These are phyloP conservation scores for Linepithema humile DNA, from an alignment of 1,140 invertebrate genomes.

Conservation along the genomic window DNA sequence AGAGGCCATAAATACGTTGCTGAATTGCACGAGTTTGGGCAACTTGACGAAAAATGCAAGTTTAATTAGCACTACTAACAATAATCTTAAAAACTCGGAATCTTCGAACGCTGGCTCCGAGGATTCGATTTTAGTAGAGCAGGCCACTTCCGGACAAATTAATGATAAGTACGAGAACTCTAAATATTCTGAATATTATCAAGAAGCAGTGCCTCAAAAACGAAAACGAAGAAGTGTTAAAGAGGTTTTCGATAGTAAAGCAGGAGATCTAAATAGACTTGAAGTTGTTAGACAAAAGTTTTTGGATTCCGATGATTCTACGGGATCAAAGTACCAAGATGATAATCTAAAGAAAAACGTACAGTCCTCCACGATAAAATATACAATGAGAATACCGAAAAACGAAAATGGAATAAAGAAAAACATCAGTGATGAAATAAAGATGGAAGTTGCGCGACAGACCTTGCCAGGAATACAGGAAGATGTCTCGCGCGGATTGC, in stretches of 20 bases:
- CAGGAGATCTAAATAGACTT: neutral
- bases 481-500: conserved; percentile 64
- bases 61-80: neutral
- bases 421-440: neutral
- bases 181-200: neutral
- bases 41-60: conserved; percentile 9
- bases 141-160: neutral
- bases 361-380: neutral
- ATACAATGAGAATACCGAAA: neutral
- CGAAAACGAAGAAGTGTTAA: conserved; percentile 37
- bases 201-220: neutral
- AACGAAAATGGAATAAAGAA: neutral
- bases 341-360: neutral
- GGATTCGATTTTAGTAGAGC: neutral
- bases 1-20: conserved; percentile 56
- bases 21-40: conserved; percentile 64
- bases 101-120: neutral
- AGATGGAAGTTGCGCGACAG: neutral
- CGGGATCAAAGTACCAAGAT: neutral
- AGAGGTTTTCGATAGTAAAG: neutral
- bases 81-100: neutral
- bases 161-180: neutral
- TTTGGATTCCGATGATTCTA: neutral
- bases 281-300: neutral
- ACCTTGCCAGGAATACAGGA: conserved; percentile 47